Conservation (phyloP, 2,888 invertebrate genomes). For the Graphium colonna region DNA sequence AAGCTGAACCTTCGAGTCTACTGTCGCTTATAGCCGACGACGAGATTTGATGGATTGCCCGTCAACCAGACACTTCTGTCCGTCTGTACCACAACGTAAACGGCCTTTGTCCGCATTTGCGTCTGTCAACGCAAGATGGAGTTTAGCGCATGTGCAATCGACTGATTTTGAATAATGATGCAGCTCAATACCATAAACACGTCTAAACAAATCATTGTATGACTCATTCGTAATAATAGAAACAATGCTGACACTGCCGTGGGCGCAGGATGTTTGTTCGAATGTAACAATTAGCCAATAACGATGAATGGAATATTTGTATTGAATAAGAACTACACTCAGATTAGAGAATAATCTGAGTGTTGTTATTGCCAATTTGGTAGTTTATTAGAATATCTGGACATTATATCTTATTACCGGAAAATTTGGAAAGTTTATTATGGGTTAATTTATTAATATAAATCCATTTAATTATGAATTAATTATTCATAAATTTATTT, state of each 20-base stretch:
- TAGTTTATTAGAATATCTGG: background rate
- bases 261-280: conserved; percentile 27
- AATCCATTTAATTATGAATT: too few relatives aligned
- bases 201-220: conserved; percentile 40
- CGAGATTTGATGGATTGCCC: conserved; percentile 63
- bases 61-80: conserved; percentile 57
- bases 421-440: too few relatives aligned
- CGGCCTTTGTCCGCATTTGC: background rate
- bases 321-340: background rate
- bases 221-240: conserved; percentile 43
- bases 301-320: background rate
- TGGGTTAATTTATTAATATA: background rate
- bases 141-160: conserved; percentile 28
- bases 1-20: conserved; percentile 39
- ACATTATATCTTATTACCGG: background rate
- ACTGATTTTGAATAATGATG: conserved; percentile 40
- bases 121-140: conserved; percentile 18
- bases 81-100: conserved; percentile 45
- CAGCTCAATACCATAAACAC: conserved; percentile 31
- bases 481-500: too few relatives aligned
- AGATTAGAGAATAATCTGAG: too few relatives aligned
- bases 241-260: conserved; percentile 45
- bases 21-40: conserved; percentile 25
- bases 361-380: background rate
- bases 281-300: background rate